Conservation (phyloP, 2,113 vertebrate species). For the Butastur rufipennis region DNA sequence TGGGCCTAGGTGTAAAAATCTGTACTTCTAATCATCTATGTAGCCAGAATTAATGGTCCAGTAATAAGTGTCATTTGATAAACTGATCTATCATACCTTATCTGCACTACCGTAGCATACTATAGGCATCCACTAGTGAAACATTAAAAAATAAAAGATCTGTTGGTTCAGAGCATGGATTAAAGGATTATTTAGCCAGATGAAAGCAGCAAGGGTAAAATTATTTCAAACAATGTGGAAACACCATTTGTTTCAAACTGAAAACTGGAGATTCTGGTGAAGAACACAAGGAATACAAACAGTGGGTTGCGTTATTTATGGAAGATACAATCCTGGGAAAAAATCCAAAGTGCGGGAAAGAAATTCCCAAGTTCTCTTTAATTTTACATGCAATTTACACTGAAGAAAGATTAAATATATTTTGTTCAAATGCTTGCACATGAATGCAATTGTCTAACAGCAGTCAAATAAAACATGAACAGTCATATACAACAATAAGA, state of each 20-base stretch:
- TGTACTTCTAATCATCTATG: conserved; percentile 35
- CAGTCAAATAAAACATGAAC: background rate
- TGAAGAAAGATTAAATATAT: background rate
- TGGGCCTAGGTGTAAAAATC: conserved; percentile 44
- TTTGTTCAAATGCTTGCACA: background rate
- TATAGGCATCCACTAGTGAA: background rate
- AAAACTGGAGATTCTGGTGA: background rate
- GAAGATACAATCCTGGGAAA: conserved; percentile 33
- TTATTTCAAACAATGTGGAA: conserved; percentile 46
- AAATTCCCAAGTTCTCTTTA: conserved; percentile 30
- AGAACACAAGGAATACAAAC: background rate
- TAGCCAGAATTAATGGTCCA: conserved; percentile 70
- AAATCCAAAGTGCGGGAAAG: background rate
- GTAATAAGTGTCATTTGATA: conserved; percentile 50
- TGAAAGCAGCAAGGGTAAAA: conserved; percentile 51
- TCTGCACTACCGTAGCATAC: background rate
- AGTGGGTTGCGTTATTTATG: background rate
- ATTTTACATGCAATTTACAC: background rate
- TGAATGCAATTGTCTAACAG: background rate
- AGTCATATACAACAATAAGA: background rate
- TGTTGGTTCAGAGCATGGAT: conserved; percentile 10
- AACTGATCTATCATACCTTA: conserved; percentile 19
- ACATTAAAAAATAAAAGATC: background rate
- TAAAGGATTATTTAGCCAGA: conserved; percentile 66
- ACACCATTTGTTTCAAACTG: background rate